Conservation (phyloP, 2,888 invertebrate genomes). For the Euphydryas editha region DNA sequence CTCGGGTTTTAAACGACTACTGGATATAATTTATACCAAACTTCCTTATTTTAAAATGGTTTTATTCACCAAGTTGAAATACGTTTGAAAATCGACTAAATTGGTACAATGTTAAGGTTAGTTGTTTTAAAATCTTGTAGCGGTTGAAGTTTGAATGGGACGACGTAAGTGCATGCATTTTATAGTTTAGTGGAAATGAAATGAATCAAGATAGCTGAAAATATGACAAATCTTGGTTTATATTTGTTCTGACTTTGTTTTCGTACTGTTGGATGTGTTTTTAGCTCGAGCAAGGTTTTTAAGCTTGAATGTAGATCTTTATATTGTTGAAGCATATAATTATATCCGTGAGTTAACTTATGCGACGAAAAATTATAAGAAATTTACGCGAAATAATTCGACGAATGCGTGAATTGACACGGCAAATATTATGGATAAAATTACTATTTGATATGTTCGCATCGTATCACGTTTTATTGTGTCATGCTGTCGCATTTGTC, state of each 20-base stretch:
- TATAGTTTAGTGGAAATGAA: conserved; percentile 52
- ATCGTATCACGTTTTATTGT: too few relatives aligned
- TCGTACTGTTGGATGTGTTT: neutral
- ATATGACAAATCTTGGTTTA: conserved; percentile 49
- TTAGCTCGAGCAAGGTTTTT: neutral
- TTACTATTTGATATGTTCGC: too few relatives aligned
- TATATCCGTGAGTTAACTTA: too few relatives aligned
- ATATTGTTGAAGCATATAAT: neutral
- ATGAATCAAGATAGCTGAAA: conserved; percentile 52
- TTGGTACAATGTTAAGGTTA: conserved; percentile 20
- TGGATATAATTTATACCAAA: conserved; percentile 55
- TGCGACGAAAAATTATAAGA: too few relatives aligned
- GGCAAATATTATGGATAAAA: too few relatives aligned
- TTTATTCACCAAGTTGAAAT: conserved; percentile 35
- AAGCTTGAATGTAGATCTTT: neutral
- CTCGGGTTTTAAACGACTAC: conserved; percentile 52
- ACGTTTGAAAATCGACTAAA: conserved; percentile 33
- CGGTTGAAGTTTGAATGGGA: conserved; percentile 40
- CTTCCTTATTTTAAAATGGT: conserved; percentile 46
- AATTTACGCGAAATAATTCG: too few relatives aligned
- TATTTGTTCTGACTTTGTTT: conserved; percentile 30
- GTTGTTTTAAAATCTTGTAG: conserved; percentile 18
- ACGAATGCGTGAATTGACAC: too few relatives aligned
- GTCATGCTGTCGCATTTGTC: too few relatives aligned
- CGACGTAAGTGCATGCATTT: conserved; percentile 52